phyloP scores from a whole-genome alignment of 2,797 vertebrate species.

The Bradypus variegatus region DNA sequence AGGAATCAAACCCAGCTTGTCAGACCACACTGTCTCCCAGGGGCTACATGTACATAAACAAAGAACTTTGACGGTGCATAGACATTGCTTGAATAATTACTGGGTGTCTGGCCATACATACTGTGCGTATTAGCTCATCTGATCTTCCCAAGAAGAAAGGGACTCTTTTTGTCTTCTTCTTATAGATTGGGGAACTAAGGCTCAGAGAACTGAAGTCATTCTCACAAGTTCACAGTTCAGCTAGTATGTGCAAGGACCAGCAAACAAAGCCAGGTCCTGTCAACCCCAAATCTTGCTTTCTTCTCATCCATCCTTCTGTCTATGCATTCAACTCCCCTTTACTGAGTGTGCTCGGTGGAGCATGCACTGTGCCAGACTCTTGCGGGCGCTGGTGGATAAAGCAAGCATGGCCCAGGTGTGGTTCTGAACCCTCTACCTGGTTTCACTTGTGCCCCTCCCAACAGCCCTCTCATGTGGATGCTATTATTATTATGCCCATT shows the following conservation, averaged over 20 bases:
- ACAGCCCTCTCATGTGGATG: not conserved
- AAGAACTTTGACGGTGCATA: not conserved
- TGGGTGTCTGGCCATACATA: not conserved
- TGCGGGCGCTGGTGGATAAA: not conserved
- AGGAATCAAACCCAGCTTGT: not conserved
- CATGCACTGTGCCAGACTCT: no score
- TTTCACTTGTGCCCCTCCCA: not conserved
- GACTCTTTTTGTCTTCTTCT: not conserved
- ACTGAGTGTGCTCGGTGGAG: not conserved
- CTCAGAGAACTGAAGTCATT: not conserved
- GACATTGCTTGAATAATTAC: not conserved
- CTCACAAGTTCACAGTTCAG: not conserved
- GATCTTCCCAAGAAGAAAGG: not conserved
- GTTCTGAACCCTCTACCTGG: not conserved
- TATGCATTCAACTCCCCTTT: not conserved
- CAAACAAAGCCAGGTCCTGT: not conserved
- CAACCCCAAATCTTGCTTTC: not conserved
- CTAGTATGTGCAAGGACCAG: not conserved
- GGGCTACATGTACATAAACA: accelerated
- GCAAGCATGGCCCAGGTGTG: not conserved
- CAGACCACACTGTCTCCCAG: no score
- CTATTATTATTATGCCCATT: not conserved
- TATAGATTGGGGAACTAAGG: not conserved
- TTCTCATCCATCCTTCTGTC: not conserved
- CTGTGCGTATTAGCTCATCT: not conserved